Conservation (phyloP, 1,140 invertebrate genomes). For the Asobara japonica region DNA sequence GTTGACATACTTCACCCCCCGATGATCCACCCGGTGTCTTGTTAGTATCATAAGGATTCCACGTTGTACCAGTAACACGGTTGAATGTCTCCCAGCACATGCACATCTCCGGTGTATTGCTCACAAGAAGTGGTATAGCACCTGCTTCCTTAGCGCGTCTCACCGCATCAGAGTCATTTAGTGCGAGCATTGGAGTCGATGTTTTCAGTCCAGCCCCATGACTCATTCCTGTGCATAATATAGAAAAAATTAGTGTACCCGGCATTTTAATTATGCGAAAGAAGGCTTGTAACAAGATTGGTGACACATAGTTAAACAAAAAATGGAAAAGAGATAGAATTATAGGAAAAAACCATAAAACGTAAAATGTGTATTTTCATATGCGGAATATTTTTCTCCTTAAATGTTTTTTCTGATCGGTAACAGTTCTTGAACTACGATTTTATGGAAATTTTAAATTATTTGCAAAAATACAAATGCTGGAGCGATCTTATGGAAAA, state of each 20-base stretch:
- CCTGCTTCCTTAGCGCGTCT: slow-evolving; percentile 76
- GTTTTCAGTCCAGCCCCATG: slow-evolving; percentile 69
- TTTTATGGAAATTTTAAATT: too few species aligned
- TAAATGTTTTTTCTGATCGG: too few species aligned
- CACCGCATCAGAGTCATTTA: slow-evolving; percentile 78
- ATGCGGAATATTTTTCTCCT: too few species aligned
- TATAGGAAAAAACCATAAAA: too few species aligned
- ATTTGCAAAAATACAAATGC: too few species aligned
- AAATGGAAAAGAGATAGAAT: too few species aligned
- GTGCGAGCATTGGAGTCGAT: slow-evolving; percentile 68
- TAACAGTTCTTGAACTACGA: too few species aligned
- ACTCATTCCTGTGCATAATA: slow-evolving; percentile 62
- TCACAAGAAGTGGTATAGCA: slow-evolving; percentile 87
- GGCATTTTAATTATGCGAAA: background rate
- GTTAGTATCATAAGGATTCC: slow-evolving; percentile 87
- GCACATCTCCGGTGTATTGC: slow-evolving; percentile 92
- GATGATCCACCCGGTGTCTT: slow-evolving; percentile 72
- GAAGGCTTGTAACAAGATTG: too few species aligned
- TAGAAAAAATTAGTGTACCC: background rate
- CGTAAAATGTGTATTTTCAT: too few species aligned
- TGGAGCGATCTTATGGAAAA: too few species aligned
- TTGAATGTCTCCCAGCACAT: slow-evolving; percentile 92
- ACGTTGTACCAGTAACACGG: slow-evolving; percentile 84
- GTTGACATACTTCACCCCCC: slow-evolving; percentile 56
- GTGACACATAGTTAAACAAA: too few species aligned